Conservation (phyloP, 2,888 invertebrate species). For the Hydrotaea diabolus region DNA sequence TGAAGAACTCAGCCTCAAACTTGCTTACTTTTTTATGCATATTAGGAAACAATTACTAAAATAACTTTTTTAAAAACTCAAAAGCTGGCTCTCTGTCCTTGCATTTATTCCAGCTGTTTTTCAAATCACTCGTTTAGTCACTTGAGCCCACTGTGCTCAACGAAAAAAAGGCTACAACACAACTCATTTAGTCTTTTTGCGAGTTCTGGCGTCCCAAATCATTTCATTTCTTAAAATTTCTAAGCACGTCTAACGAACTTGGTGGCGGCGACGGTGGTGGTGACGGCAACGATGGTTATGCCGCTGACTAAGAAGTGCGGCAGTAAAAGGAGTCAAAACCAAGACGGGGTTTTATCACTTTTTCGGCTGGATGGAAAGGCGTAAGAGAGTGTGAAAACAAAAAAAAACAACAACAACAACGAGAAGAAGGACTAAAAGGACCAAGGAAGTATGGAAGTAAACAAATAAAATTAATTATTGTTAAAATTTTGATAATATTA, state of each 20-base stretch:
- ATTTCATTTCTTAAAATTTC: constrained; percentile 1
- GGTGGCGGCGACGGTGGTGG: background rate
- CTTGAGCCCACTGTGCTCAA: background rate
- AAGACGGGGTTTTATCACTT: constrained; percentile 24
- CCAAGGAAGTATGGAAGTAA: background rate
- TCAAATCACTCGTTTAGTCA: no score
- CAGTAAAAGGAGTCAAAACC: constrained; percentile 1
- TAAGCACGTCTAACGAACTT: constrained; percentile 13
- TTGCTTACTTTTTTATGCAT: no score
- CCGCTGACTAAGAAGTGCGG: background rate
- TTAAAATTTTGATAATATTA: constrained; percentile 46
- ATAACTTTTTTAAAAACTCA: no score
- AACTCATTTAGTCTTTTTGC: constrained; percentile 1
- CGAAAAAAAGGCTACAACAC: background rate
- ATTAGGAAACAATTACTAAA: no score
- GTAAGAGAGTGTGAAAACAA: background rate
- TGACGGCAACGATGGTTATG: no score
- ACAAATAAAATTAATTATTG: constrained; percentile 49
- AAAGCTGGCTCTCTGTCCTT: no score
- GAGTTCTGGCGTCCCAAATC: background rate
- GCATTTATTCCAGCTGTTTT: no score
- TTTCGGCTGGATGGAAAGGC: constrained; percentile 7
- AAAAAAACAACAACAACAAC: no score
- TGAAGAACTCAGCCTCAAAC: no score
- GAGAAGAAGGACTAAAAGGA: no score